Evolutionary conservation across 2,113 vertebrate genomes (phyloP).

Genomic region (Trachemys scripta): DNA sequence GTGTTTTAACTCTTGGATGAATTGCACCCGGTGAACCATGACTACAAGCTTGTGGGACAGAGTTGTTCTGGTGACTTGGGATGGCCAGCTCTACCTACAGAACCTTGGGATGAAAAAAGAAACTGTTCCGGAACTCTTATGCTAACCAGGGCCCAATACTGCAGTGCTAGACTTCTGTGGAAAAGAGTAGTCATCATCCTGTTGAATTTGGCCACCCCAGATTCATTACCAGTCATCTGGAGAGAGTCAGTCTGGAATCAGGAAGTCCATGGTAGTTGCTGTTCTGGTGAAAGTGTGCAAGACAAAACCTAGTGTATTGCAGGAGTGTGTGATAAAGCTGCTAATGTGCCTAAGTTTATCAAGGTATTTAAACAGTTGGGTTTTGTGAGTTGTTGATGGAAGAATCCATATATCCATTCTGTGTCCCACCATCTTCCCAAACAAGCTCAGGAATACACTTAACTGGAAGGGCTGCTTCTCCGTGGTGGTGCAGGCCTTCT

Average conservation of each 20-base stretch:
- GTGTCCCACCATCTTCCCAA: not conserved
- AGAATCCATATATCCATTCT: not conserved
- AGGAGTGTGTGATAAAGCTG: not conserved
- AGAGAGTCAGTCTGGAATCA: not conserved
- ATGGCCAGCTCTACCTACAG: accelerated
- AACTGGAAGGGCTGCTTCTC: not conserved
- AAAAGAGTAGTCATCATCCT: not conserved
- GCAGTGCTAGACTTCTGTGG: not conserved
- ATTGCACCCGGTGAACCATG: accelerated
- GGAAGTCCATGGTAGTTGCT: not conserved
- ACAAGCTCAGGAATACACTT: not conserved
- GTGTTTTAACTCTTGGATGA: accelerated
- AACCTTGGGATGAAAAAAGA: not conserved
- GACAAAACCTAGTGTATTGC: accelerated
- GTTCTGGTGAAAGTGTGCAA: not conserved
- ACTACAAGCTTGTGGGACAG: not conserved
- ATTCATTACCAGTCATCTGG: not conserved
- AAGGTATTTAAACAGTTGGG: accelerated
- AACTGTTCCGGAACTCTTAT: not conserved
- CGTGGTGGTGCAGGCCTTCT: constrained; percentile 47
- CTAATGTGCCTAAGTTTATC: accelerated
- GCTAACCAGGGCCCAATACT: not conserved
- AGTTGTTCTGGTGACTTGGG: not conserved
- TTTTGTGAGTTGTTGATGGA: accelerated
- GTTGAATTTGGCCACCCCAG: not conserved